These are phyloP conservation scores for Marcusenius ussheri DNA, from an alignment of 2,113 vertebrate genomes.

Conservation along the genomic window DNA sequence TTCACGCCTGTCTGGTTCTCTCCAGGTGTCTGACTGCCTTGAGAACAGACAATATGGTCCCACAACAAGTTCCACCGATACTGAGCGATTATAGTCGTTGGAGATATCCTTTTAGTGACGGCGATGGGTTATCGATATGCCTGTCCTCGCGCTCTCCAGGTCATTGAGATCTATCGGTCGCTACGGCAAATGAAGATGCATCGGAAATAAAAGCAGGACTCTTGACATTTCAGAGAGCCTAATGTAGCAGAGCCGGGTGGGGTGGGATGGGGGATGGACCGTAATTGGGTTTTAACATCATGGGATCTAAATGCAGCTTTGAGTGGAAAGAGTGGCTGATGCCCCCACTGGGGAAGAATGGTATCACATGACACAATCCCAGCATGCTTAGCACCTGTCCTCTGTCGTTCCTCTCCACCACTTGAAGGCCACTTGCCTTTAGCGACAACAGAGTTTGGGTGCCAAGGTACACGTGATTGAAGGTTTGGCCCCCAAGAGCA, in stretches of 20 bases:
- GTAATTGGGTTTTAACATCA: background rate
- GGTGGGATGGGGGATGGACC: background rate
- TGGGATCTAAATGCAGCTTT: background rate
- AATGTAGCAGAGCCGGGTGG: background rate
- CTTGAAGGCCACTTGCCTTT: background rate
- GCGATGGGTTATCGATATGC: slow-evolving; percentile 5
- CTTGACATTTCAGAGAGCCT: background rate
- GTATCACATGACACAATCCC: background rate
- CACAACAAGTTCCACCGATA: background rate
- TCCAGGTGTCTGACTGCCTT: slow-evolving; percentile 1
- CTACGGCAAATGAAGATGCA: slow-evolving; percentile 3
- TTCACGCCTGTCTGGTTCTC: slow-evolving; percentile 10
- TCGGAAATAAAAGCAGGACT: background rate
- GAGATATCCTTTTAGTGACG: background rate
- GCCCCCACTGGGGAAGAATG: background rate
- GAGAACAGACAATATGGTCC: background rate
- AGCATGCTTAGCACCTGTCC: background rate
- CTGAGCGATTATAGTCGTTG: slow-evolving; percentile 1
- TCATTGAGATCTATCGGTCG: slow-evolving; percentile 1
- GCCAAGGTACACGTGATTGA: background rate
- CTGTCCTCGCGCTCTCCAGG: background rate
- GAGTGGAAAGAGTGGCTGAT: background rate
- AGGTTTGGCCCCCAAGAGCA: background rate
- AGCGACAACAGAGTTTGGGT: background rate
- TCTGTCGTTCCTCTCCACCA: background rate